Conservation (phyloP, 1,140 invertebrate species). For the Pygmarrhopalites habei region DNA sequence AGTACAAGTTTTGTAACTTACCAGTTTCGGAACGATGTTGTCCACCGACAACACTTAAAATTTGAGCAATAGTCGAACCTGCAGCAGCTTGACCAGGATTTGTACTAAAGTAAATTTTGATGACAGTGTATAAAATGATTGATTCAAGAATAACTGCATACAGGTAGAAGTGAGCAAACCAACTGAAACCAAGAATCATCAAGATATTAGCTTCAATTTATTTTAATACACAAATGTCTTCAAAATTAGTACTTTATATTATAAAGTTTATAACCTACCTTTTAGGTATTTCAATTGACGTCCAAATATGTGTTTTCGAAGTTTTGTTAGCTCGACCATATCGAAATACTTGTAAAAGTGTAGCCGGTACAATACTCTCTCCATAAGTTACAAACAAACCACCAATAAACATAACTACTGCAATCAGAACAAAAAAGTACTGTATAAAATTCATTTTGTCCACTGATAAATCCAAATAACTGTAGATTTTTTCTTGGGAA, state of each 20-base stretch:
- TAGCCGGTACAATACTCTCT: conserved; percentile 17
- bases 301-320: conserved; percentile 9
- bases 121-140: conserved; percentile 19
- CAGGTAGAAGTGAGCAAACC: conserved; percentile 29
- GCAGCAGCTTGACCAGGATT: not conserved
- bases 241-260: not conserved
- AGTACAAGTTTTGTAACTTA: not conserved
- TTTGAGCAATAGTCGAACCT: not conserved
- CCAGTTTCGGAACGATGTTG: conserved; percentile 15
- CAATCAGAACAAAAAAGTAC: conserved; percentile 3
- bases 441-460: conserved; percentile 19
- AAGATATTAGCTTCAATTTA: not conserved
- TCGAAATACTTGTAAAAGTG: conserved; percentile 20
- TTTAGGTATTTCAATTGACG: conserved; percentile 29
- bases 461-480: too few species aligned
- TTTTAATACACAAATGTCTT: not conserved
- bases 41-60: conserved; percentile 21
- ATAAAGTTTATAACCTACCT: conserved; percentile 14
- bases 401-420: conserved; percentile 15
- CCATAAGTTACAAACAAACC: conserved; percentile 27
- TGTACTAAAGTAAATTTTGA: not conserved
- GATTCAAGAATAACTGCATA: conserved; percentile 26
- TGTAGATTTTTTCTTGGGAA: too few species aligned
- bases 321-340: conserved; percentile 30
- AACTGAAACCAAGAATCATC: conserved; percentile 20